Percentiles rank a stretch among this genome's conserved stretches.
phyloP scores from a whole-genome alignment of 2,113 vertebrate species.

The Pseudonaja textilis region DNA sequence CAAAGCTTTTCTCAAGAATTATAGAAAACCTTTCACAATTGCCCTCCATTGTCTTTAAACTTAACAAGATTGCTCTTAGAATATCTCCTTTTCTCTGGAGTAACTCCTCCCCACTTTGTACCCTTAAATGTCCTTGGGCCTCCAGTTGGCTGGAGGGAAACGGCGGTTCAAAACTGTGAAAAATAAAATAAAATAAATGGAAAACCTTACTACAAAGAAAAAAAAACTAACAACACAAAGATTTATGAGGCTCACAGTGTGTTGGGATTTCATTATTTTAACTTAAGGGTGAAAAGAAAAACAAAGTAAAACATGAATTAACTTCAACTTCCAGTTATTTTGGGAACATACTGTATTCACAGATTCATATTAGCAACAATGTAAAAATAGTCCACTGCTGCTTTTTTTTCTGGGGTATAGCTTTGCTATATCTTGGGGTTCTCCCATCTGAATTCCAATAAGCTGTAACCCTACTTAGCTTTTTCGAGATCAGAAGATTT shows the following conservation, averaged over 20 bases:
- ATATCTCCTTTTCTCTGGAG: background rate
- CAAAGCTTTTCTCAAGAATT: background rate
- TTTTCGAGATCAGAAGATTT: background rate
- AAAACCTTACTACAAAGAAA: background rate
- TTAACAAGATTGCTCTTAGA: background rate
- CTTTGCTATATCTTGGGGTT: background rate
- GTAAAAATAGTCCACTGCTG: background rate
- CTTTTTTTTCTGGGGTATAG: background rate
- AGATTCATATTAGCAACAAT: background rate
- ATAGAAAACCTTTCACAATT: background rate
- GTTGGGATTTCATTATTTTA: background rate
- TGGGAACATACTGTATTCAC: background rate
- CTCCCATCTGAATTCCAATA: background rate
- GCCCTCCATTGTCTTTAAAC: background rate
- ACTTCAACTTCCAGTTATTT: background rate
- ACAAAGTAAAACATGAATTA: background rate
- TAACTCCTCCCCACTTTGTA: background rate
- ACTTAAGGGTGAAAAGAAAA: background rate
- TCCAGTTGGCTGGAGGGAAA: background rate
- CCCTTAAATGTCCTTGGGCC: background rate
- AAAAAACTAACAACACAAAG: background rate
- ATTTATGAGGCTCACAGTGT: background rate
- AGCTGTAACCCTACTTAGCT: background rate
- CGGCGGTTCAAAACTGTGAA: background rate
- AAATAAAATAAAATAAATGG: background rate